Evolutionary conservation across 1,140 invertebrate species (phyloP), one percentile per base, ranked within the genome.

Genomic region (Latrodectus geometricus): DNA sequence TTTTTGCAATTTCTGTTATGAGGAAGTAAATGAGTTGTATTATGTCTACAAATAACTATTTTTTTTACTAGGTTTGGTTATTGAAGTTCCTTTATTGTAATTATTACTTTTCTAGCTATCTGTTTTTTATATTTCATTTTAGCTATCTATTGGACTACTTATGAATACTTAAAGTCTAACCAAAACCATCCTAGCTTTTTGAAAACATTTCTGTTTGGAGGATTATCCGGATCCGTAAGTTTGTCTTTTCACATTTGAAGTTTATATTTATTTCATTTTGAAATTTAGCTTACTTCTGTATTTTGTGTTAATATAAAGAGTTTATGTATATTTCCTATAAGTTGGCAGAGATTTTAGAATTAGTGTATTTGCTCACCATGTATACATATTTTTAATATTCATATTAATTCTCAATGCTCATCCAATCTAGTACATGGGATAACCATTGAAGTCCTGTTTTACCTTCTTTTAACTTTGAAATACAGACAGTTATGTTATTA

Each of bases 71-170:
- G 5, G 5, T 35, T 35, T 35, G 35, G 35, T 5, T 35, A 35
- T 35, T 35, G 35, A 1, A 35, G 1, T 35, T 35, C 5, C 35
- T 35, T 35, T 35, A 35, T 35, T 35, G 35, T 35, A 35, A 35
- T 35, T 35, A 35, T 35, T 35, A 3, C 35, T 35, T 35, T 35
- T 35, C 35, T 35, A 5, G 35, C 35, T 35, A 35, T 35, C 35
- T 35, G 2, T 35, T 35, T 35, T 35, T 35, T 35, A n/a, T n/a
- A n/a, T 35, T 35, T 35, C 35, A 35, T n/a, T n/a, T n/a, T n/a
- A 87, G 86, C 74, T 54, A 86, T 93, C n/a, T 93, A 93, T 89
- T 93, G 93, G 92, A 87, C 89, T 48, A 75, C 83, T 23, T 93
- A 93, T 88, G 92, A 93, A 86, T 83, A 86, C 9, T 82, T 91